Base-by-base conservation (phyloP, 1,140 invertebrate species). In the Drosophila persimilis region DNA sequence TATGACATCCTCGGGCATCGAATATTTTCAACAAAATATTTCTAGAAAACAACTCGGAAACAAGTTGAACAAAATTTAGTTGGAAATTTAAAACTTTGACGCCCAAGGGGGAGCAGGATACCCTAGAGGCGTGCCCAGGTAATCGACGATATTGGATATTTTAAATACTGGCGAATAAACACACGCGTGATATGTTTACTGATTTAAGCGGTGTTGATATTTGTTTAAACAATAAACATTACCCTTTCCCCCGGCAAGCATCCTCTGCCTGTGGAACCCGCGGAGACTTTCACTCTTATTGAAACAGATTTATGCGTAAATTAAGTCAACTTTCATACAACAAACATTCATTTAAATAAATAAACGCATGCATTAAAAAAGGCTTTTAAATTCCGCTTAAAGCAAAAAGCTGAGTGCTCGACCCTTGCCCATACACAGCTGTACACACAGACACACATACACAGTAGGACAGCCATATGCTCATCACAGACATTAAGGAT, bases 401-500 rank as follows among this genome's bases (percentile, higher is more conserved):
- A 69, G 52, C 63, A 64, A 41, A 64, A 55, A 29, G 43, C 45
- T 53, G 43, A 39, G 29, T 51, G 45, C 41, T 45, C 39, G 39
- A 62, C 31, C 26, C 31, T 45, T 35, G 41, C 11, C 52, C n/a
- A 41, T 13, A 61, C 51, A 56, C 35, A 60, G 44, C 0, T 3
- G 0, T 0, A 48, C 53, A 57, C 24, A 2, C 24, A 24, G 2
- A 24, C 2, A 29, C 47, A 61, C 43, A 26, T 3, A 55, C 22
- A 70, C 69, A 65, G 43, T 39, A 48, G 44, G 50, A 71, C 52
- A 72, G 46, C 31, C 56, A 43, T 67, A 64, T 67, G 62, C 74
- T 78, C 74, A 70, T 76, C 75, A 63, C 47, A 78, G 64, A 64
- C 77, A 80, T 70, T 64, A 80, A 79, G 66, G 63, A 65, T 77